These are phyloP conservation scores for Tetrao urogallus DNA, from an alignment of 2,113 vertebrate genomes.

Conservation along the genomic window DNA sequence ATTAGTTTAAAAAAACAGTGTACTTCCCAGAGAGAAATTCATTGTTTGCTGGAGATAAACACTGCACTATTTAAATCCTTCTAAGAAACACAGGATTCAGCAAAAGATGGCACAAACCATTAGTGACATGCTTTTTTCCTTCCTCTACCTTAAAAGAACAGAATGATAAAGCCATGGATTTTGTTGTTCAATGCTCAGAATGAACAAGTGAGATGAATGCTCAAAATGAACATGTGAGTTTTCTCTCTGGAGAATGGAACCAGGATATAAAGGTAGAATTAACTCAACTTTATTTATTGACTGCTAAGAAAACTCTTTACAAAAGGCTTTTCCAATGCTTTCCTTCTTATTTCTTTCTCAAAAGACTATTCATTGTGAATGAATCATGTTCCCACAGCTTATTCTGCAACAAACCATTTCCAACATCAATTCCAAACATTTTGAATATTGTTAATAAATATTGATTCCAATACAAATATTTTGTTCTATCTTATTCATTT, in stretches of 20 bases:
- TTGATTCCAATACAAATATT: not conserved
- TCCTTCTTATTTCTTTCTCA: not conserved
- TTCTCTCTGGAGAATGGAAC: not conserved
- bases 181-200: not conserved
- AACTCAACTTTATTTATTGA: not conserved
- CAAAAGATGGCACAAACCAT: not conserved
- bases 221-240: not conserved
- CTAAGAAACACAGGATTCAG: not conserved
- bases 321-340: not conserved
- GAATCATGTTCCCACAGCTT: not conserved
- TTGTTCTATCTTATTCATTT: not conserved
- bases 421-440: not conserved
- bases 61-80: not conserved
- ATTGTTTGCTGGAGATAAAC: not conserved
- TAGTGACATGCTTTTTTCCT: not conserved
- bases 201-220: not conserved
- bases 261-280: not conserved
- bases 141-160: not conserved
- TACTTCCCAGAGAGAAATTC: not conserved
- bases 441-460: not conserved
- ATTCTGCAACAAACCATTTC: not conserved
- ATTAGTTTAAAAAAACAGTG: not conserved
- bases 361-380: not conserved
- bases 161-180: not conserved
- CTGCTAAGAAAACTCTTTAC: not conserved